Base-by-base conservation (phyloP, 2,888 invertebrate species). In the Coecobrya sp. region DNA sequence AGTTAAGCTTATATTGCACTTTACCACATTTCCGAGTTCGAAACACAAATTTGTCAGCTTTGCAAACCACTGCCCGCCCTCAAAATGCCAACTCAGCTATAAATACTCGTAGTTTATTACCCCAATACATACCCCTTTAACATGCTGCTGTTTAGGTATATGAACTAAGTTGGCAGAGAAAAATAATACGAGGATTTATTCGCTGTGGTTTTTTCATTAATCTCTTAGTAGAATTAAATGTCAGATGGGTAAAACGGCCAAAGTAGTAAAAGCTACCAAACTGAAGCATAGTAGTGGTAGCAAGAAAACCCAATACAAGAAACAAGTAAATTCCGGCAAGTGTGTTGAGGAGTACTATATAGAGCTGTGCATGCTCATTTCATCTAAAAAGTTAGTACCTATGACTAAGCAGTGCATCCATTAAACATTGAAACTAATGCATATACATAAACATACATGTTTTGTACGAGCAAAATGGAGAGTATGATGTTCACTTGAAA, bases 141-240 rank as follows among this genome's bases (percentile, higher is more conserved):
- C 2, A 55, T 59, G 16, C 30, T 8, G n/a, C 25, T n/a, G 27
- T 3, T 42, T 27, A 0, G 16, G 16, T 10, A 27, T 65, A 19
- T 73, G 11, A 30, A 36, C 45, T 62, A 55, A 36, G 62, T 73
- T 90, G 76, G 90, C 90, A 76, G 76, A 84, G 90, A 85, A 85
- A 85, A 90, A 85, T 85, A 90, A 85, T 84, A 25, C 62, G 76
- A 62, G 62, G 62, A 90, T 90, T 90, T 90, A 84, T 90, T 85
- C 65, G n/a, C 16, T 85, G 90, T 65, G 90, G 90, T 68, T 65
- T 70, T 89, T 85, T 90, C 86, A 91, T 86, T 91, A 86, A 86
- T 91, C 86, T 79, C 65, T 45, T 52, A 70, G 73, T 49, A 45
- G 62, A 91, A 86, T 91, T 91, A 81, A 86, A 79, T 91, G 91